These are phyloP conservation scores for Dichetophora obliterata DNA, from an alignment of 2,888 invertebrate species.

Conservation along the genomic window DNA sequence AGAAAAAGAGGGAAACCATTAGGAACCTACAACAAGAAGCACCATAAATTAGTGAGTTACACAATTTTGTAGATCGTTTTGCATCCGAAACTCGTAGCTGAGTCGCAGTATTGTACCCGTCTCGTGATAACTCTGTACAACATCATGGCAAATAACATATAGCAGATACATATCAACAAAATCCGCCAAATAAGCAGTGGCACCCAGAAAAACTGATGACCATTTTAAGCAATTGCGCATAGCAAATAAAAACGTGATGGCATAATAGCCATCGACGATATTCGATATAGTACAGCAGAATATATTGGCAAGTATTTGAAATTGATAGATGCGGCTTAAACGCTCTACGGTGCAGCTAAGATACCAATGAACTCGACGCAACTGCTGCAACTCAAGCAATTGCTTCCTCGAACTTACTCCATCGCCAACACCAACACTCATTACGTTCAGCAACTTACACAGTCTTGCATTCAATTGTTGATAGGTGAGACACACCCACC, in stretches of 20 bases:
- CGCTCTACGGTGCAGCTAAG: background rate
- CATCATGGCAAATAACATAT: background rate
- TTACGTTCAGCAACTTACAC: background rate
- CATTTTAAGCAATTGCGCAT: background rate
- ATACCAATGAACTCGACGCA: slow-evolving; percentile 14
- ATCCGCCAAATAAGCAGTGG: background rate
- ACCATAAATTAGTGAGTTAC: background rate
- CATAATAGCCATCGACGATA: slow-evolving; percentile 5
- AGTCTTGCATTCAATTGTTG: background rate
- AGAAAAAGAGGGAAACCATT: background rate
- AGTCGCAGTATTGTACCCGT: background rate
- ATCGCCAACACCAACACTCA: background rate
- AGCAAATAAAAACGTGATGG: background rate
- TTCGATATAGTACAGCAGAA: background rate
- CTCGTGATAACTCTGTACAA: background rate
- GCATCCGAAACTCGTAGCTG: background rate
- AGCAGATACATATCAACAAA: background rate
- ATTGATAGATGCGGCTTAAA: background rate
- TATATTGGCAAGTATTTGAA: background rate
- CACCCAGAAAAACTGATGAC: background rate
- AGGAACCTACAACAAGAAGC: background rate
- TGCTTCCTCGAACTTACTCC: too few species aligned
- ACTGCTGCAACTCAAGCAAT: background rate
- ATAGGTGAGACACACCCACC: background rate
- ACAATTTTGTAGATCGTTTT: background rate